Evolutionary conservation across 2,888 invertebrate genomes (phyloP), one percentile per base, ranked within the genome.

Genomic region (Margaritifera margaritifera): DNA sequence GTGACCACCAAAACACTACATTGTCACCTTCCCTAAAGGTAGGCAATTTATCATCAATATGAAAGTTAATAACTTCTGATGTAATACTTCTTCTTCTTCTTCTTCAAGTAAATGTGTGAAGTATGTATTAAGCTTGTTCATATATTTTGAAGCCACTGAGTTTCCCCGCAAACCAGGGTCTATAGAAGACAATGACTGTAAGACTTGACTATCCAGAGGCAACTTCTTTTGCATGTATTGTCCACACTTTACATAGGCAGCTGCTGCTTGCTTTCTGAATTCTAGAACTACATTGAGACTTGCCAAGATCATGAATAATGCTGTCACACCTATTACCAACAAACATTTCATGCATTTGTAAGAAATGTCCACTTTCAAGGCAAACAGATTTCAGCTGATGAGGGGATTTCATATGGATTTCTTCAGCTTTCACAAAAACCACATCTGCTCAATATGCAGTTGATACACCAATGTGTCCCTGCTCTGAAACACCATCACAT

Each of bases 1-100:
- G 24, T 15, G 60, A 19, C 66, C 69, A 72, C 69, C 72, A 72
- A 1, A 66, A 1, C 8, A 62, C 66, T 6, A 72, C 56, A 66
- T 51, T 31, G n/a, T n/a, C n/a, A 18, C 8, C 31, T 4, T 56
- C 31, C 19, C 15, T 18, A 6, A n/a, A 18, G 4, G 19, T 42
- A 18, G 25, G 55, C 2, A 72, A 51, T 22, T 25, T 53, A 6
- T 50, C 22, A 24, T 72, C 72, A 31, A 63, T 53, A 2, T 24
- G 25, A 58, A 63, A 72, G 18, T 22, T 58, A 8, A 54, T 4
- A 5, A 70, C 24, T 31, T 70, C 66, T 4, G 24, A 54, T 50
- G 19, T 2, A 22, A 64, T 42, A 50, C 19, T 61, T 11, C 20
- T n/a, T 31, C 18, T 25, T 63, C 64, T 6, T 22, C 50, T 4